phyloP scores from a whole-genome alignment of 2,888 invertebrate species.

The Prenolepis imparis region DNA sequence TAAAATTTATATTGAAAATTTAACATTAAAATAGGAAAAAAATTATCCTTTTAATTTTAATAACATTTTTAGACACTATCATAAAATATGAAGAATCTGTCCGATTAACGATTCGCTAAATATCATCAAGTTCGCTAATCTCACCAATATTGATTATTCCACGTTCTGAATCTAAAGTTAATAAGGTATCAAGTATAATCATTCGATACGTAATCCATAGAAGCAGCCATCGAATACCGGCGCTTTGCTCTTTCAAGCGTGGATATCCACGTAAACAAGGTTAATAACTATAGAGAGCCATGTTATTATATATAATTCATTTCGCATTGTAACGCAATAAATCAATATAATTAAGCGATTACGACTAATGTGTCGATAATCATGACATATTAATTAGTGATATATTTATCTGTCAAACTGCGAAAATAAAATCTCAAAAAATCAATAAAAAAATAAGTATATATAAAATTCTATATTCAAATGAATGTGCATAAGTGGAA shows the following conservation, averaged over 20 bases:
- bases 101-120: background rate
- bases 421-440: background rate
- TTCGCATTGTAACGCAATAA: slow-evolving; percentile 13
- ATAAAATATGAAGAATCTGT: background rate
- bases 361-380: background rate
- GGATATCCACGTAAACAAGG: slow-evolving; percentile 66
- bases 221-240: slow-evolving; percentile 54
- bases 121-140: background rate
- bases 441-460: background rate
- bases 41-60: background rate
- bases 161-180: slow-evolving; percentile 25
- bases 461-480: background rate
- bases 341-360: background rate
- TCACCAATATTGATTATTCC: slow-evolving; percentile 25
- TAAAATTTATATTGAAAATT: background rate
- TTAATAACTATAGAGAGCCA: slow-evolving; percentile 56
- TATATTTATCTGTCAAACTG: background rate
- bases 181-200: slow-evolving; percentile 59
- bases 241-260: slow-evolving; percentile 45
- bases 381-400: background rate
- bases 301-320: slow-evolving; percentile 26
- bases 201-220: slow-evolving; percentile 45
- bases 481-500: background rate
- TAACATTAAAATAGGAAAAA: background rate
- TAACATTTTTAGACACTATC: background rate